Conservation (phyloP, 2,888 invertebrate genomes). For the Drosophila pseudotakahashii region DNA sequence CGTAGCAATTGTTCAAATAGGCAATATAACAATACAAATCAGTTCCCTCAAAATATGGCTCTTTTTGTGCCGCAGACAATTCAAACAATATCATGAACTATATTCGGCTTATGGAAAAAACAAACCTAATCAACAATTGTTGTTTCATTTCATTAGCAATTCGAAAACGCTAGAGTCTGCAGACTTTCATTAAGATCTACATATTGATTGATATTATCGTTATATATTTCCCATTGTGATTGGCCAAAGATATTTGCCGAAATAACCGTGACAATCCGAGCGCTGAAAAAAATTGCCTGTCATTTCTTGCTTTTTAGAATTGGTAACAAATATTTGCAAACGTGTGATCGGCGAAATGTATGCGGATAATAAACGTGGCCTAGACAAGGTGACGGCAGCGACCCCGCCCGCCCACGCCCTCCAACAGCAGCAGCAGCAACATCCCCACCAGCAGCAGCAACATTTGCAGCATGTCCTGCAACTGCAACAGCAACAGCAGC, state of each 20-base stretch:
- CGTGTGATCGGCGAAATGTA: constrained; percentile 68
- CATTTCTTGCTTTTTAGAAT: constrained; percentile 55
- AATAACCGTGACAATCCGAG: constrained; percentile 35
- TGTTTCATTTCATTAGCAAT: constrained; percentile 65
- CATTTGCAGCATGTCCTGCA: constrained; percentile 64
- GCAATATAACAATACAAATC: constrained; percentile 72
- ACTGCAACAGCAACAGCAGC: constrained; percentile 61
- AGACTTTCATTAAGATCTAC: constrained; percentile 57
- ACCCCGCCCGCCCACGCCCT: constrained; percentile 54
- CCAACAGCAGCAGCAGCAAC: constrained; percentile 50
- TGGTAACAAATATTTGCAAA: constrained; percentile 65
- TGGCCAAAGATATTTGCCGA: constrained; percentile 8
- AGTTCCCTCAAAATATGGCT: constrained; percentile 59
- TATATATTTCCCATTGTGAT: constrained; percentile 23
- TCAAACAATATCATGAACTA: constrained; percentile 52
- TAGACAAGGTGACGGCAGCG: constrained; percentile 62
- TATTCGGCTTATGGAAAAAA: constrained; percentile 14
- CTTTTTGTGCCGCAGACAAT: constrained; percentile 29
- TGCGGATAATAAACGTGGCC: constrained; percentile 73
- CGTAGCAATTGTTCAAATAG: constrained; percentile 65
- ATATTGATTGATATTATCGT: constrained; percentile 50
- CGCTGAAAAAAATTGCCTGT: constrained; percentile 17
- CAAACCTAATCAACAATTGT: constrained; percentile 61
- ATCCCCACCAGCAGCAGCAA: constrained; percentile 53
- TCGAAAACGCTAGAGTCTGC: constrained; percentile 59